A percentile compares a stretch with the other conserved stretches of the same genome.
phyloP scores from a whole-genome alignment of 2,888 invertebrate species.

The Lepidochrysops patricia region DNA sequence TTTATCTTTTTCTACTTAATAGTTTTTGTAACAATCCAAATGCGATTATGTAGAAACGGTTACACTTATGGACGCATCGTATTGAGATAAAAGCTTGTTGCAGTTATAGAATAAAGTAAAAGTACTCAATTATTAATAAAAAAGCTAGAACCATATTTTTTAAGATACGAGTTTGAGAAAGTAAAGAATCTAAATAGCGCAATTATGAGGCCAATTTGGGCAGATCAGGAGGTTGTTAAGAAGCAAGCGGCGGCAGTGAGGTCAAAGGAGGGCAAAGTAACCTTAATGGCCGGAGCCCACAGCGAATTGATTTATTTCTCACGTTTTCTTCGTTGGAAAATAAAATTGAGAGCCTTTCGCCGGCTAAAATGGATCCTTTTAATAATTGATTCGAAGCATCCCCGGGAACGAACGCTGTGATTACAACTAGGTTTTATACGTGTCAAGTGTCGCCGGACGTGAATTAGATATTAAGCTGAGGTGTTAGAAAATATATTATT shows the following conservation, averaged over 20 bases:
- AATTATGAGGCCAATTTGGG: neutral
- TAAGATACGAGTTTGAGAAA: too few species aligned
- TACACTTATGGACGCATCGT: too few species aligned
- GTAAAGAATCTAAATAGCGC: too few species aligned
- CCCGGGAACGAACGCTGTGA: neutral
- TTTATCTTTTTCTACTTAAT: too few species aligned
- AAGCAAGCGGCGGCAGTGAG: constrained; percentile 3
- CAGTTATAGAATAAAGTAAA: too few species aligned
- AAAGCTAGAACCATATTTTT: too few species aligned
- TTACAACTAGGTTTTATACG: neutral
- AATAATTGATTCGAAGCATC: constrained; percentile 28
- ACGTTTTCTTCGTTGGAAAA: constrained; percentile 15
- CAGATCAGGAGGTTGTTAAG: constrained; percentile 11
- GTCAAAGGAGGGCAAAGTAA: constrained; percentile 16
- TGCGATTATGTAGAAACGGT: too few species aligned
- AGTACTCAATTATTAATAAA: too few species aligned
- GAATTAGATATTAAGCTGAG: neutral
- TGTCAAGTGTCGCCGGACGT: neutral
- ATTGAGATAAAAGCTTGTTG: too few species aligned
- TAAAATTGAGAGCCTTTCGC: constrained; percentile 25
- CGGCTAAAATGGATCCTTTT: constrained; percentile 42
- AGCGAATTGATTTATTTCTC: constrained; percentile 19
- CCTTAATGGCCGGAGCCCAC: constrained; percentile 15
- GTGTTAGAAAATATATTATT: too few species aligned
- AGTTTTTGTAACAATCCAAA: too few species aligned